These are phyloP conservation scores for Rhinichthys osculus DNA, from an alignment of 2,797 vertebrate species.

Conservation along the genomic window DNA sequence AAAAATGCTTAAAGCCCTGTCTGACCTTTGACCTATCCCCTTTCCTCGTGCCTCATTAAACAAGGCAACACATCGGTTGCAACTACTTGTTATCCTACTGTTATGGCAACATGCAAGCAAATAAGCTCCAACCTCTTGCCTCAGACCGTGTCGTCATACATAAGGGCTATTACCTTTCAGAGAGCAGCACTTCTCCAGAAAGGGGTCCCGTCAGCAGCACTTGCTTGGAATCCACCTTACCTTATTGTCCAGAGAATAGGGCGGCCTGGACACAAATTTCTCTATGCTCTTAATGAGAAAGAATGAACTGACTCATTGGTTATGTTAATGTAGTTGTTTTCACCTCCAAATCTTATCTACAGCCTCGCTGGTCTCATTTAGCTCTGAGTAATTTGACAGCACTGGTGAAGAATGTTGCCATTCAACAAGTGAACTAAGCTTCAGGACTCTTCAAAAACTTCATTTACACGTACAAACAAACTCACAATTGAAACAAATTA, in stretches of 20 bases:
- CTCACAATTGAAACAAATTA: constrained; percentile 64
- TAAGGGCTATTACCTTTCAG: constrained; percentile 63
- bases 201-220: constrained; percentile 66
- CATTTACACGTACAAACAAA: constrained; percentile 66
- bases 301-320: constrained; percentile 75
- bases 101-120: constrained; percentile 76
- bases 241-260: constrained; percentile 75
- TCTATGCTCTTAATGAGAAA: constrained; percentile 72
- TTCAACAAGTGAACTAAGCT: constrained; percentile 69
- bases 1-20: constrained; percentile 57
- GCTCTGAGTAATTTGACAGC: constrained; percentile 73
- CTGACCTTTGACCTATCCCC: constrained; percentile 69
- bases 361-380: constrained; percentile 70
- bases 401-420: constrained; percentile 68
- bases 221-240: constrained; percentile 70
- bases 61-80: constrained; percentile 71
- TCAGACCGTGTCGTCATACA: constrained; percentile 74
- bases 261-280: constrained; percentile 77
- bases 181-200: constrained; percentile 70
- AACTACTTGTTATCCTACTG: constrained; percentile 74
- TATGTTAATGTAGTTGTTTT: constrained; percentile 79
- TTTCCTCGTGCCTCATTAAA: constrained; percentile 73
- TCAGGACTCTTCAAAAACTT: constrained; percentile 60
- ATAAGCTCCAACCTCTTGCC: constrained; percentile 74
- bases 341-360: constrained; percentile 73